Evolutionary conservation across 2,113 vertebrate genomes (phyloP), one percentile per base, ranked within the genome.

Genomic region (Pan paniscus): DNA sequence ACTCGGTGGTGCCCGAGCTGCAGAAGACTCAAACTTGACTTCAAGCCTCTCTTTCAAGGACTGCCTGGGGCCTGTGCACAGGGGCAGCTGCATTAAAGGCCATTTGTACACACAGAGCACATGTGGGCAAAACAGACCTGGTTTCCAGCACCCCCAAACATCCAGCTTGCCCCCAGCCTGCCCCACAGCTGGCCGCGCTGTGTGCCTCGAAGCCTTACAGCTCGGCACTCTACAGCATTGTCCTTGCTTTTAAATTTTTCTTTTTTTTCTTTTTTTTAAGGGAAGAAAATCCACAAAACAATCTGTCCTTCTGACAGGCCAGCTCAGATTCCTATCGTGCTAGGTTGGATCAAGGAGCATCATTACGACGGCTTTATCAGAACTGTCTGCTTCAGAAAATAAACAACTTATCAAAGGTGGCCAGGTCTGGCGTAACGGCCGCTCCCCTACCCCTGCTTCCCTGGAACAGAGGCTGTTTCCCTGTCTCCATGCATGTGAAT

Each of bases 71-170:
- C 76, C 89, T 55, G 59, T 17, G 90, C 46, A n/a, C 82, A 94
- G 25, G 3, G 86, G 67, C 88, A 97, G 86, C 68, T 59, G 97
- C 96, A 97, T 95, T 94, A 90, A 98, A 55, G 96, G 80, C 61
- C 94, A 50, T 98, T 93, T 98, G 97, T 98, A 96, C 94, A 98
- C 98, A 98, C 67, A 98, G 92, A 96, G 96, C 81, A 9, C 16
- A 97, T 48, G 27, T 96, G 97, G 79, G 97, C 97, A 93, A 98
- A 98, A 97, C 97, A 97, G 89, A 97, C 98, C 98, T 98, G 98
- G 97, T 96, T 97, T 97, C 91, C 92, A 94, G 98, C 97, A 98
- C 97, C 98, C 98, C 98, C 97, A 97, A 97, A 97, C 97, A 98
- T 96, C 98, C 97, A 98, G 83, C 97, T 12, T 68, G 95, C 1